Percentiles rank a stretch among this genome's conserved stretches.
phyloP scores from a whole-genome alignment of 2,113 vertebrate species.

The Ctenodactylus gundi region DNA sequence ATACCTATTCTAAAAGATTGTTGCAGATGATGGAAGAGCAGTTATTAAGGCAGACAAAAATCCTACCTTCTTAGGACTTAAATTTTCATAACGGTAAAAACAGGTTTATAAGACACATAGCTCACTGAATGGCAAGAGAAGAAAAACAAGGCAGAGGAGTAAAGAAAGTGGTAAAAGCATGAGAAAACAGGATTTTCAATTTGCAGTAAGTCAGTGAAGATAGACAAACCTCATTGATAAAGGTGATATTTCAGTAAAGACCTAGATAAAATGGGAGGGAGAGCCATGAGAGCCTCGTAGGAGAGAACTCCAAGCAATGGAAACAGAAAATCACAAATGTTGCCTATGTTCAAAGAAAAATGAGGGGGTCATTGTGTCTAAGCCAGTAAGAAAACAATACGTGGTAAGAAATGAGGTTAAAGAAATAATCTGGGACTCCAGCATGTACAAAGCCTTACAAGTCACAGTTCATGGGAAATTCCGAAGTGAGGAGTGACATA shows the following conservation, averaged over 20 bases:
- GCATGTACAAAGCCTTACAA: not conserved
- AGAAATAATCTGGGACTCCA: not conserved
- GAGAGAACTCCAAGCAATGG: not conserved
- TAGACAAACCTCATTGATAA: not conserved
- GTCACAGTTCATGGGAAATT: not conserved
- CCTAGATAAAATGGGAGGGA: not conserved
- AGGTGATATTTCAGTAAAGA: not conserved
- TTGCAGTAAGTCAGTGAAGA: not conserved
- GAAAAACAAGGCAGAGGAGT: slow-evolving; percentile 14
- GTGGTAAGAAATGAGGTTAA: not conserved
- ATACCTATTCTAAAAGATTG: not conserved
- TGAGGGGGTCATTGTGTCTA: not conserved
- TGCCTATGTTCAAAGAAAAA: not conserved
- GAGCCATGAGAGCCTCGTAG: not conserved
- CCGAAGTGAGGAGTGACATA: not conserved
- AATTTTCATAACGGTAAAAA: not conserved
- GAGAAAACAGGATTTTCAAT: not conserved
- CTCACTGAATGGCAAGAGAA: not conserved
- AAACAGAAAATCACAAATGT: not conserved
- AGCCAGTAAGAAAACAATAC: not conserved
- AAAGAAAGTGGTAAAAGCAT: not conserved
- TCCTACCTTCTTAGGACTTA: not conserved
- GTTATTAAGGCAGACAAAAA: slow-evolving; percentile 5
- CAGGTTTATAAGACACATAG: not conserved
- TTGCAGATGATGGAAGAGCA: not conserved